phyloP scores from a whole-genome alignment of 53 echinoderm and acorn worm species.

The Echinarachnius parma region DNA sequence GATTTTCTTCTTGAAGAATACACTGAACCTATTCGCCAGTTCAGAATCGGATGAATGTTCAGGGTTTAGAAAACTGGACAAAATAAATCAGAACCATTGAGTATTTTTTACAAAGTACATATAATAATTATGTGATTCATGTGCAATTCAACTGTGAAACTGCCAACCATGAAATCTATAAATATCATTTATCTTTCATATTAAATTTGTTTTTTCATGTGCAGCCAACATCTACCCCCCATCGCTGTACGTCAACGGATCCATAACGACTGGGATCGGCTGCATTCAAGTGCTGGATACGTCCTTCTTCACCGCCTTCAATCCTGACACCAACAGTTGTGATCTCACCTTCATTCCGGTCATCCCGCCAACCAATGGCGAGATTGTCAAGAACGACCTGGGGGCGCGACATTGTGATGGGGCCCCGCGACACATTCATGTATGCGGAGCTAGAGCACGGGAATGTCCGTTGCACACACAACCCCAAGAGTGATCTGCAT shows the following conservation, averaged over 20 bases:
- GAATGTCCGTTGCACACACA: constrained; percentile 77
- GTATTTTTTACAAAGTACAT: too few species aligned
- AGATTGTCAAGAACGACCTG: constrained; percentile 73
- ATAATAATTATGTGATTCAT: too few species aligned
- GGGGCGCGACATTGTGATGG: constrained; percentile 62
- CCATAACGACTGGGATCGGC: constrained; percentile 82
- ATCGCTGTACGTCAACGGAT: constrained; percentile 75
- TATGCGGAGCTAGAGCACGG: constrained; percentile 71
- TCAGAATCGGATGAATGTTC: too few species aligned
- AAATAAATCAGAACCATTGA: too few species aligned
- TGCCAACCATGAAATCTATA: too few species aligned
- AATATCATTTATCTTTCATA: too few species aligned
- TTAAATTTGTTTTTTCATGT: neutral
- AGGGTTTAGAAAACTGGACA: too few species aligned
- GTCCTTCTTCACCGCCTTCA: constrained; percentile 88
- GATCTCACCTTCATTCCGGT: constrained; percentile 71
- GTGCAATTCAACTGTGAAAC: too few species aligned
- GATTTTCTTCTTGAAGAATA: too few species aligned
- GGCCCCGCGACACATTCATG: constrained; percentile 68
- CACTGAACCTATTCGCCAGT: too few species aligned
- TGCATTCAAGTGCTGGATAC: constrained; percentile 79
- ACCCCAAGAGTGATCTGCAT: constrained; percentile 52
- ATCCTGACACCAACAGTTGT: constrained; percentile 71
- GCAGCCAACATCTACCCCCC: constrained; percentile 86
- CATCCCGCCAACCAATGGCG: constrained; percentile 87